Conservation (phyloP, 2,113 vertebrate species). For the Thamnaconus septentrionalis region DNA sequence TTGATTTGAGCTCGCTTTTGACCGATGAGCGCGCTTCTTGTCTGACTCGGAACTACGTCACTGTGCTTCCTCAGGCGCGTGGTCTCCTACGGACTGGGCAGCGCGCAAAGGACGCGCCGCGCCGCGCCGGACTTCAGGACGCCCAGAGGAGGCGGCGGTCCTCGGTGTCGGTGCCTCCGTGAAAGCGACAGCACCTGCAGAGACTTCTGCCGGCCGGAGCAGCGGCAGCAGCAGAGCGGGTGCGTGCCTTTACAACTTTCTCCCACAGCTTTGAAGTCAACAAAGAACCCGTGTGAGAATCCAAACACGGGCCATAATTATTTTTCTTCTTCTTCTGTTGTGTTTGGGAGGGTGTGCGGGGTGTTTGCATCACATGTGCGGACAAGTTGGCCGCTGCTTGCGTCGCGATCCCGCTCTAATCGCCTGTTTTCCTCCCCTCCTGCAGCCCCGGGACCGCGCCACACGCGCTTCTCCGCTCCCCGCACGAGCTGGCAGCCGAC, state of each 20-base stretch:
- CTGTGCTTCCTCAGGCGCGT: constrained; percentile 75
- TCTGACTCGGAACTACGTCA: neutral
- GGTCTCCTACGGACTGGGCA: constrained; percentile 91
- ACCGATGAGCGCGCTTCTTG: too few species aligned
- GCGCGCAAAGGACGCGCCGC: constrained; percentile 82
- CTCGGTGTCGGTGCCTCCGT: constrained; percentile 82
- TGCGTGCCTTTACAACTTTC: constrained; percentile 8
- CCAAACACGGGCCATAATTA: too few species aligned
- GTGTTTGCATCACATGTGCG: constrained; percentile 15
- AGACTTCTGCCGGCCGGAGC: constrained; percentile 80
- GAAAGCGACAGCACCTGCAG: constrained; percentile 82
- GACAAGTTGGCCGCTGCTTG: constrained; percentile 10
- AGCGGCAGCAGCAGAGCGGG: constrained; percentile 22
- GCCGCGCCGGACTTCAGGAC: constrained; percentile 70
- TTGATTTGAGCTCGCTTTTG: too few species aligned
- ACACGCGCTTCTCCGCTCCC: constrained; percentile 35
- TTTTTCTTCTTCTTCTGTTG: neutral
- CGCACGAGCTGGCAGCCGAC: constrained; percentile 46
- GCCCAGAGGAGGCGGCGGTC: constrained; percentile 7
- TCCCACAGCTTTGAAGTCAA: too few species aligned
- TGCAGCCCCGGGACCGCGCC: constrained; percentile 44
- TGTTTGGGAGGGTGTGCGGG: neutral
- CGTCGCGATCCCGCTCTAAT: constrained; percentile 19
- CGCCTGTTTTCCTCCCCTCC: constrained; percentile 8
- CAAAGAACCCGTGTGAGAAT: too few species aligned